Conservation (phyloP, 2,888 invertebrate genomes). For the Tetragonula carbonaria region DNA sequence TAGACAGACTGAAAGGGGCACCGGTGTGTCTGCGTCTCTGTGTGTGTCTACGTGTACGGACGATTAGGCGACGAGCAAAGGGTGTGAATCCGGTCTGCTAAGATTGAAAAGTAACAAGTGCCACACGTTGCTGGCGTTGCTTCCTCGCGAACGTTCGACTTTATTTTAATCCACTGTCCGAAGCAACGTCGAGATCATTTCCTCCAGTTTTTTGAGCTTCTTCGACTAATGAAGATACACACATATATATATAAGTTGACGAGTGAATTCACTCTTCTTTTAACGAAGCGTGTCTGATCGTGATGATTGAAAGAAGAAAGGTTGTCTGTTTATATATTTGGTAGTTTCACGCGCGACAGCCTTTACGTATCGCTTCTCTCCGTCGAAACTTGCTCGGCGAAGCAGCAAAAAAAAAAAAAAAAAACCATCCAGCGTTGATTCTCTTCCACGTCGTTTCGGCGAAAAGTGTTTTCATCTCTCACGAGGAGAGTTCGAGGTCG, state of each 20-base stretch:
- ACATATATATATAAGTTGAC: too few species aligned
- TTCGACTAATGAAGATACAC: background rate
- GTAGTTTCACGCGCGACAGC: constrained; percentile 55
- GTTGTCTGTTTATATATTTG: constrained; percentile 26
- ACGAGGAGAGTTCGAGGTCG: constrained; percentile 1
- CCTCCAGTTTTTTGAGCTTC: background rate
- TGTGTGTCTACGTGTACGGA: background rate
- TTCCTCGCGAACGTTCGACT: background rate
- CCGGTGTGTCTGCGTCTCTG: background rate
- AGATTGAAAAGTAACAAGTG: constrained; percentile 65
- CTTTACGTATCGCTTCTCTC: too few species aligned
- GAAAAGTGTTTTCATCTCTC: constrained; percentile 17
- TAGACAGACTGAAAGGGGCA: constrained; percentile 27
- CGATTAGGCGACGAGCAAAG: constrained; percentile 5
- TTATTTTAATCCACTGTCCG: constrained; percentile 6
- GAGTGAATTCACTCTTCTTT: background rate
- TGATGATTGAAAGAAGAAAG: background rate
- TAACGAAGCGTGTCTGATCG: constrained; percentile 12
- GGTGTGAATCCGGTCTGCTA: constrained; percentile 10
- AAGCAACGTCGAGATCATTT: constrained; percentile 25
- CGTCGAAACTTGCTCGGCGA: too few species aligned
- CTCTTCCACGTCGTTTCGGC: background rate
- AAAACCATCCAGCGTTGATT: constrained; percentile 4
- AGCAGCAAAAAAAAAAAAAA: too few species aligned
- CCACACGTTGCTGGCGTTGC: constrained; percentile 18